phyloP scores from a whole-genome alignment of 2,888 invertebrate genomes.

The Limnephilus rhombicus region DNA sequence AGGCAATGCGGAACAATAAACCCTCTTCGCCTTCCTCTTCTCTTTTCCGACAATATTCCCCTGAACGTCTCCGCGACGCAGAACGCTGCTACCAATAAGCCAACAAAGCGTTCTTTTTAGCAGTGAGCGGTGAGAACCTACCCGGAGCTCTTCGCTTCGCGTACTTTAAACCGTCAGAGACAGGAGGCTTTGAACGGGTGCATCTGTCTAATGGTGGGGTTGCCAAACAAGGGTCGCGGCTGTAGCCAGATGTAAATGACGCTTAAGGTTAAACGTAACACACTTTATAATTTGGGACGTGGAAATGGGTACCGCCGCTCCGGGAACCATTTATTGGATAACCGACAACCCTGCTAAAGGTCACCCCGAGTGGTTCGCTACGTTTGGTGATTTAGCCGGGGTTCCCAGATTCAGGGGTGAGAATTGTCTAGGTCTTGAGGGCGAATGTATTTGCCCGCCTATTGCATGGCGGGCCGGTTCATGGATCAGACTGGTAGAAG shows the following conservation, averaged over 20 bases:
- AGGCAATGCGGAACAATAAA: constrained; percentile 16
- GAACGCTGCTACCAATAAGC: constrained; percentile 22
- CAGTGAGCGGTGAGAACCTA: not conserved
- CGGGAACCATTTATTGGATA: too few species aligned
- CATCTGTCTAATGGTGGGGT: constrained; percentile 30
- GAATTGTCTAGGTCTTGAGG: too few species aligned
- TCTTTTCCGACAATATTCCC: not conserved
- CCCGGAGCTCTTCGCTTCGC: not conserved
- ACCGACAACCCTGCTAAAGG: too few species aligned
- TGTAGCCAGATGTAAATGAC: not conserved
- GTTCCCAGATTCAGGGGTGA: too few species aligned
- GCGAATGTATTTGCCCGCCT: too few species aligned
- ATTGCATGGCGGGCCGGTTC: too few species aligned
- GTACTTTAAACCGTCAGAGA: constrained; percentile 37
- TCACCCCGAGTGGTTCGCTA: too few species aligned
- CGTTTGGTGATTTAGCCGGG: too few species aligned
- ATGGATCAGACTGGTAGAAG: too few species aligned
- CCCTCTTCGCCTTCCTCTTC: not conserved
- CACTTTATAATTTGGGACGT: too few species aligned
- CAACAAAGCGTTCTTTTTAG: constrained; percentile 42
- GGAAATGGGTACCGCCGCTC: too few species aligned
- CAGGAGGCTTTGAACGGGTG: constrained; percentile 38
- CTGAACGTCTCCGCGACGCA: constrained; percentile 35
- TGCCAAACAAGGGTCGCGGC: not conserved
- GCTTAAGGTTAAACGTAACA: too few species aligned